Evolutionary conservation across 2,888 invertebrate genomes (phyloP).

Genomic region (Drosophila niveifrons): DNA sequence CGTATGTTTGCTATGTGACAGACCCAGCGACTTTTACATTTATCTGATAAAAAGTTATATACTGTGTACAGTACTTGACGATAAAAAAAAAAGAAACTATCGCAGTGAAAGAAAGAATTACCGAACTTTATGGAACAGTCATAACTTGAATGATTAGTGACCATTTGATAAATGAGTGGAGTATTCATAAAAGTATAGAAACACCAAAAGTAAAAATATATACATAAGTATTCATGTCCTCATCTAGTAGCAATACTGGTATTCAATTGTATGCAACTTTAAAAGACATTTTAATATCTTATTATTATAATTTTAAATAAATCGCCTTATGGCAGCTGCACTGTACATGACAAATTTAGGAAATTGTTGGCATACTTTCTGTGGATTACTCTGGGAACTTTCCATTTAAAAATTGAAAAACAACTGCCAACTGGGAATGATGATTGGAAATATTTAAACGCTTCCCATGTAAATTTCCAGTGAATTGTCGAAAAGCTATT

Average conservation of each 20-base stretch:
- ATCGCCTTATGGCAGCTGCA: not conserved
- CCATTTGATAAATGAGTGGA: not conserved
- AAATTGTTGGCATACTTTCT: not conserved
- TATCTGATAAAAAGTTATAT: conserved; percentile 6
- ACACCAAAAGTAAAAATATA: too few species aligned
- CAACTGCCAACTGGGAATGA: not conserved
- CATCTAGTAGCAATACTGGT: too few species aligned
- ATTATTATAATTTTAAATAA: not conserved
- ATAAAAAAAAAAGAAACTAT: not conserved
- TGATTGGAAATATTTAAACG: not conserved
- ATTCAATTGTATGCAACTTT: not conserved
- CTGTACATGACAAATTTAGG: not conserved
- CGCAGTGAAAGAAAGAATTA: not conserved
- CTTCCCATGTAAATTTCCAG: not conserved
- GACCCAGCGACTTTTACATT: conserved; percentile 11
- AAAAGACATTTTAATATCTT: not conserved
- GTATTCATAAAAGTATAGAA: not conserved
- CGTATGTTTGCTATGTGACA: conserved; percentile 36
- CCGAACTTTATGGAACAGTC: not conserved
- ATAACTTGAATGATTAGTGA: not conserved
- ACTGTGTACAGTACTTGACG: not conserved
- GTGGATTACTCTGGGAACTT: not conserved
- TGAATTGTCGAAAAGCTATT: not conserved
- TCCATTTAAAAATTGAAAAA: not conserved
- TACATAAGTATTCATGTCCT: too few species aligned